phyloP scores from a whole-genome alignment of 2,888 invertebrate genomes.

The Sipunculus nudus region DNA sequence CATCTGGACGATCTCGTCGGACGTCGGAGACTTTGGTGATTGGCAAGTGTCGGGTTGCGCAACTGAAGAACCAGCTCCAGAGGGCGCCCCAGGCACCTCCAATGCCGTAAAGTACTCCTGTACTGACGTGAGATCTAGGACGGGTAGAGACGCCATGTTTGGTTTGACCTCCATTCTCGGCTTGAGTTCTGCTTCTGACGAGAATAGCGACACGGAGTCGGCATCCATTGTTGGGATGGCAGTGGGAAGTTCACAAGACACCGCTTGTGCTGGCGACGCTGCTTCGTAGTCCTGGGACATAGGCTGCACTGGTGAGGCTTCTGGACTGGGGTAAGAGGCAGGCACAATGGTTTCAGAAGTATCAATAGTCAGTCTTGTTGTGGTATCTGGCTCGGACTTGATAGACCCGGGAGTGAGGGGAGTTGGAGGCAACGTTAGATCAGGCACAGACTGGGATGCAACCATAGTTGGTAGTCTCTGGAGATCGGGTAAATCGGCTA shows the following conservation, averaged over 20 bases:
- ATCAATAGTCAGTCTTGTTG: slow-evolving; percentile 17
- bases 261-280: neutral
- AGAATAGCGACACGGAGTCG: slow-evolving; percentile 1
- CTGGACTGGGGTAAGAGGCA: slow-evolving; percentile 23
- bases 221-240: neutral
- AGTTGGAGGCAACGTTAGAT: slow-evolving; percentile 6
- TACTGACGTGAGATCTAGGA: neutral
- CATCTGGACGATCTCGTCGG: neutral
- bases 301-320: slow-evolving; percentile 18
- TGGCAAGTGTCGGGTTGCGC: neutral
- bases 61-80: neutral
- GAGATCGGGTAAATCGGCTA: no score
- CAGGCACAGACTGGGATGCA: neutral
- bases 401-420: slow-evolving; percentile 23
- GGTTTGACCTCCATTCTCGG: neutral
- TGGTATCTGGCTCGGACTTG: slow-evolving; percentile 8
- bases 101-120: neutral
- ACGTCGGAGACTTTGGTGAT: neutral
- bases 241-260: neutral
- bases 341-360: slow-evolving; percentile 14
- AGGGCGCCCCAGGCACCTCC: neutral
- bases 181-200: slow-evolving; percentile 2
- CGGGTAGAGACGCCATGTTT: neutral
- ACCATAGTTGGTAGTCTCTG: neutral
- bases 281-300: neutral